Evolutionary conservation across 2,888 invertebrate genomes (phyloP), one percentile per base, ranked within the genome.

Genomic region (Ormyrus nitidulus): DNA sequence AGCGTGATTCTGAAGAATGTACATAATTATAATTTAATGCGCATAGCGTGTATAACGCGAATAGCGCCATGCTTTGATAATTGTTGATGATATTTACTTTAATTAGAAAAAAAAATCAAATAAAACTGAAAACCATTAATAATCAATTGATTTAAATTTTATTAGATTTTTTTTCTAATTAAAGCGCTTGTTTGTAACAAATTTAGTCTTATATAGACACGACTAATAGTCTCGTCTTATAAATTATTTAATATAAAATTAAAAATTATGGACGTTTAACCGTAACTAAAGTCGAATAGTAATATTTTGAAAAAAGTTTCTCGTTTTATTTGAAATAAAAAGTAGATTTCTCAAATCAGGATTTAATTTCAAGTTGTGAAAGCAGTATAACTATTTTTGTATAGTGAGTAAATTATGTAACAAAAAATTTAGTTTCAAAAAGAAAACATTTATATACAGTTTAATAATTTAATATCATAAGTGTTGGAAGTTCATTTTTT

Each of bases 21-120:
- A 81, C n/a, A 81, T 81, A 81, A 34, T 73, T 77, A 76, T 56
- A 58, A 72, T 76, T 66, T 70, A 13, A 73, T 48, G 51, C 44
- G 61, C 58, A 48, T 74, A 54, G 59, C 54, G 59, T n/a, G n/a
- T n/a, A n/a, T 70, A 13, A 73, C 53, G 51, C 44, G 61, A 53
- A 53, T 70, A 59, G 59, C 54, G 59, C 49, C 70, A 54, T 19
- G 51, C 62, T 68, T 72, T 44, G 9, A 68, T 69, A 59, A 51
- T 49, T n/a, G 54, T 70, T 74, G 58, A 58, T 75, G 66, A 65
- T 66, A 66, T 59, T 68, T 62, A 34, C 44, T 48, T 44, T 56
- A 19, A 11, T 19, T 71, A 61, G 62, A 62, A 56, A 48, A 66
- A 68, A 62, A 10, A 34, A 4, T 56, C n/a, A 62, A 19, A 70